phyloP scores from a whole-genome alignment of 2,113 vertebrate genomes.

The Sebastes schlegelii region DNA sequence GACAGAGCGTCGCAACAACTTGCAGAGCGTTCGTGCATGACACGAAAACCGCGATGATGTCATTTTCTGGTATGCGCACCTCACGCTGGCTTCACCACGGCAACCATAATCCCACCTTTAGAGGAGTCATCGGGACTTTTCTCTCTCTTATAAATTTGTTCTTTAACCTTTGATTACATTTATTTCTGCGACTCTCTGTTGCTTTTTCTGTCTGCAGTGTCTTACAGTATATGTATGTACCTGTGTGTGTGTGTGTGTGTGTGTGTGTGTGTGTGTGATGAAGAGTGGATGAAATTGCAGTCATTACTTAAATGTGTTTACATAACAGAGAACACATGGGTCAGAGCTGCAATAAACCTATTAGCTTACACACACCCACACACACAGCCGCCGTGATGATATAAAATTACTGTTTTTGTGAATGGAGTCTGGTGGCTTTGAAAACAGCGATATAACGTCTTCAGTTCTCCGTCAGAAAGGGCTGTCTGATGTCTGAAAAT shows the following conservation, averaged over 20 bases:
- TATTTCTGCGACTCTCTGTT: constrained; percentile 1
- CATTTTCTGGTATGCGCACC: too few relatives aligned
- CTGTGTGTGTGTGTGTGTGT: constrained; percentile 10
- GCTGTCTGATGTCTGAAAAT: too few relatives aligned
- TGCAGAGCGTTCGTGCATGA: too few relatives aligned
- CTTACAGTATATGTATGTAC: constrained; percentile 9
- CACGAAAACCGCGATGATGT: too few relatives aligned
- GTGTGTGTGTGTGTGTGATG: constrained; percentile 21
- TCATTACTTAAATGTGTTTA: constrained; percentile 62
- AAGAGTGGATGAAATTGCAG: constrained; percentile 36
- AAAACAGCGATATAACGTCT: too few relatives aligned
- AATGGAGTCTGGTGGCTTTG: too few relatives aligned
- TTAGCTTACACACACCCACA: constrained; percentile 45
- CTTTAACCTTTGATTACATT: not conserved
- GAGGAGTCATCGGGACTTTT: constrained; percentile 3
- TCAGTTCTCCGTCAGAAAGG: too few relatives aligned
- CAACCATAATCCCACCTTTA: too few relatives aligned
- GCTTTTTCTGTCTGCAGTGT: constrained; percentile 1
- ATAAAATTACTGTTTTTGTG: too few relatives aligned
- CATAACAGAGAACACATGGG: constrained; percentile 51
- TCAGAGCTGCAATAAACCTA: constrained; percentile 61
- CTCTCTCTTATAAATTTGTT: not conserved
- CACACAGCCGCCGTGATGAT: not conserved
- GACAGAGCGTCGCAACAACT: too few relatives aligned
- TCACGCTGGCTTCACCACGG: too few relatives aligned